Evolutionary conservation across 2,888 invertebrate species (phyloP).

Genomic region (Caenorhabditis sulstoni): DNA sequence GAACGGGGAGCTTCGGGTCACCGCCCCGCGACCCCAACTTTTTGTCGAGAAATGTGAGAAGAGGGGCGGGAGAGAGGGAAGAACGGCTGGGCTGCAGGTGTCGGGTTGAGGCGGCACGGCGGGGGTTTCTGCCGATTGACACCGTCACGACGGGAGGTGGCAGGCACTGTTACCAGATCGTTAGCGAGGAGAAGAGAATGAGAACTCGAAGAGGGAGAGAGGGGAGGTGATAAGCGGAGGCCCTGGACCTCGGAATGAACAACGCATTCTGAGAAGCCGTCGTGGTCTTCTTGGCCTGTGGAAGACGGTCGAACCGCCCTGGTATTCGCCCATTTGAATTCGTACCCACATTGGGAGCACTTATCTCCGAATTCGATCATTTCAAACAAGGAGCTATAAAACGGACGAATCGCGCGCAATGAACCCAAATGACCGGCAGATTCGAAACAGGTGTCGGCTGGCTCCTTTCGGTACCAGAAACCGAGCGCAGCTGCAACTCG

Average conservation of each 20-base stretch:
- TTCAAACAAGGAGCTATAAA: slow-evolving; percentile 44
- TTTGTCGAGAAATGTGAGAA: slow-evolving; percentile 54
- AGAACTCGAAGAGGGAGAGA: too few relatives aligned
- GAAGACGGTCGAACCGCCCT: neutral
- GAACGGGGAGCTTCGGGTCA: slow-evolving; percentile 40
- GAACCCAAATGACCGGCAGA: slow-evolving; percentile 39
- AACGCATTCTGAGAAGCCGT: too few relatives aligned
- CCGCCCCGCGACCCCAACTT: slow-evolving; percentile 31
- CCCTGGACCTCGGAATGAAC: too few relatives aligned
- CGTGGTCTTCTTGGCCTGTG: too few relatives aligned
- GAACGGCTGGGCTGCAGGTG: slow-evolving; percentile 54
- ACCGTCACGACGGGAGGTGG: slow-evolving; percentile 25
- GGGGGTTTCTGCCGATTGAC: slow-evolving; percentile 46
- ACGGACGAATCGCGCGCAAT: slow-evolving; percentile 10
- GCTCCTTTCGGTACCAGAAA: slow-evolving; percentile 2
- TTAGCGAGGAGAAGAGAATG: neutral
- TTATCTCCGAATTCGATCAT: slow-evolving; percentile 39
- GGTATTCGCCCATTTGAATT: neutral
- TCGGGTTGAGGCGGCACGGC: slow-evolving; percentile 35
- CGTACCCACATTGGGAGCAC: too few relatives aligned
- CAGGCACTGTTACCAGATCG: slow-evolving; percentile 11
- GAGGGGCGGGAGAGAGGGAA: slow-evolving; percentile 1
- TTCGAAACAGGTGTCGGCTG: slow-evolving; percentile 39
- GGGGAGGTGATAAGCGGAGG: neutral
- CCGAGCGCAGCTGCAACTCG: slow-evolving; percentile 24